Evolutionary conservation across 2,888 invertebrate species (phyloP).

Genomic region (Cerceris ruficornis): DNA sequence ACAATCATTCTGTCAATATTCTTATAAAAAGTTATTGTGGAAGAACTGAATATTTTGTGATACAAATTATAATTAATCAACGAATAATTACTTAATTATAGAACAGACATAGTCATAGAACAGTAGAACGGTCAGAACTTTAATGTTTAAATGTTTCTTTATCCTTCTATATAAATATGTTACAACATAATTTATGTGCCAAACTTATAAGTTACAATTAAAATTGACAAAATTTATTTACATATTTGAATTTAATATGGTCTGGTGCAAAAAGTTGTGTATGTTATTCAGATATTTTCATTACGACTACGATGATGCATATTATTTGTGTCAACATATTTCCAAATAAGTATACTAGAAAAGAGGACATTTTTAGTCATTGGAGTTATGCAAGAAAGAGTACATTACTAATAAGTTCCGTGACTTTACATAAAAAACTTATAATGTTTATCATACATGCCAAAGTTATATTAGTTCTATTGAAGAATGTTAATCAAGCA

Average conservation of each 20-base stretch:
- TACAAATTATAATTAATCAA: slow-evolving; percentile 29
- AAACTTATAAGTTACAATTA: background rate
- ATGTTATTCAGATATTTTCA: background rate
- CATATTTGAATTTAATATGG: background rate
- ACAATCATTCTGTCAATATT: no score
- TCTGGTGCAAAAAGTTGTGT: background rate
- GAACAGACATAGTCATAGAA: background rate
- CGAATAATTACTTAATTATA: background rate
- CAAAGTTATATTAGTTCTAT: no score
- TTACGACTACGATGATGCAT: background rate
- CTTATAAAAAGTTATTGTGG: slow-evolving; percentile 6
- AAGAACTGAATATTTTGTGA: slow-evolving; percentile 52
- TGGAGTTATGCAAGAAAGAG: no score
- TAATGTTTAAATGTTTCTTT: background rate
- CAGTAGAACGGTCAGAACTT: background rate
- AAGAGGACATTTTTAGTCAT: no score
- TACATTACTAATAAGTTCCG: no score
- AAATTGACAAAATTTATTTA: no score
- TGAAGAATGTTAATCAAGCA: no score
- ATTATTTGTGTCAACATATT: no score
- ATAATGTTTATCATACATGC: no score
- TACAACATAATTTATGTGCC: background rate
- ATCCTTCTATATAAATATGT: background rate
- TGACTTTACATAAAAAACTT: no score
- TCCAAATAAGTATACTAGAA: no score